Conservation (phyloP, 2,113 vertebrate species). For the Bubo bubo region DNA sequence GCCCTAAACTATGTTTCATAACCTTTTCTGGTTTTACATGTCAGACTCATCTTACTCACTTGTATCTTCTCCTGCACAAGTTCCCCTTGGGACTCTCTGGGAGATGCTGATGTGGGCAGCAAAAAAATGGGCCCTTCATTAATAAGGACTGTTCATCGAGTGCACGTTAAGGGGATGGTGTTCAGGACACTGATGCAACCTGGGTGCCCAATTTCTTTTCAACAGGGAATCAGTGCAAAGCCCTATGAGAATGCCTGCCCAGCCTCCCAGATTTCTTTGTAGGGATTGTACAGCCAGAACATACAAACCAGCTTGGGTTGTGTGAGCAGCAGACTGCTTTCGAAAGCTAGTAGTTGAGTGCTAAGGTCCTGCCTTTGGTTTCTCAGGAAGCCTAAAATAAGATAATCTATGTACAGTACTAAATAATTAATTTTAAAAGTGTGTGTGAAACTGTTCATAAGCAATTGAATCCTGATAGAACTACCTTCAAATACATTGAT, state of each 20-base stretch:
- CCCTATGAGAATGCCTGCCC: neutral
- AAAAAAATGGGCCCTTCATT: neutral
- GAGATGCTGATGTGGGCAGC: neutral
- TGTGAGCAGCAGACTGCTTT: neutral
- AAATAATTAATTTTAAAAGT: neutral
- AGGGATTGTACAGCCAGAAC: neutral
- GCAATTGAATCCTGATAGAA: neutral
- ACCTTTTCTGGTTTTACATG: constrained; percentile 44
- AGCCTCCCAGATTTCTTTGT: neutral
- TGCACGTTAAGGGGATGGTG: fast-evolving
- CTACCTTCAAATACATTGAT: neutral
- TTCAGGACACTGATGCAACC: neutral
- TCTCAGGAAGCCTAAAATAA: neutral
- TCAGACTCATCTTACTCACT: neutral
- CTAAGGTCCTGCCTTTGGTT: neutral
- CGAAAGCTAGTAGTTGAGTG: neutral
- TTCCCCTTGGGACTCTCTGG: neutral
- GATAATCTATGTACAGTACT: neutral
- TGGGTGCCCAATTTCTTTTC: neutral
- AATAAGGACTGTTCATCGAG: fast-evolving
- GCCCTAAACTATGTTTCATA: constrained; percentile 44
- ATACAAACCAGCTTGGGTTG: neutral
- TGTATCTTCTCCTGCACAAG: neutral
- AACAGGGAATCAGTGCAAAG: neutral
- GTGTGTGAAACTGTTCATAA: neutral